Percentiles rank a stretch among this genome's conserved stretches.
Conservation (phyloP, 2,797 vertebrate genomes). For the Protonibea diacanthus region DNA sequence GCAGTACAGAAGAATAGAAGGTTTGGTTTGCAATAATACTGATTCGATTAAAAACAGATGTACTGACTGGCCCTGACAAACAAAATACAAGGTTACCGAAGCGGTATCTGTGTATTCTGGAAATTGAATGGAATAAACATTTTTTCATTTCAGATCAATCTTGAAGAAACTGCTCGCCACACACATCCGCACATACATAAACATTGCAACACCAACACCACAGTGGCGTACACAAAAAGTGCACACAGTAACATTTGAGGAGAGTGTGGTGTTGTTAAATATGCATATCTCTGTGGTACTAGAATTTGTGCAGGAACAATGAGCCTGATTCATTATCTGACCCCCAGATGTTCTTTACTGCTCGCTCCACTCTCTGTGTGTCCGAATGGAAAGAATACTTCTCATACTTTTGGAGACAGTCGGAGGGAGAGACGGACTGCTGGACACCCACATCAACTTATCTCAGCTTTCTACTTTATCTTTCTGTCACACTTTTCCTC, state of each 20-base stretch:
- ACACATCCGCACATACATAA: conserved; percentile 23
- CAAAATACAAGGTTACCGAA: background rate
- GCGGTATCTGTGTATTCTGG: background rate
- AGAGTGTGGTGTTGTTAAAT: conserved; percentile 63
- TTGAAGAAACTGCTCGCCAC: background rate
- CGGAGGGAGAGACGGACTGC: conserved; percentile 55
- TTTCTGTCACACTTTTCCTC: conserved; percentile 34
- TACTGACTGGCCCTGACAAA: background rate
- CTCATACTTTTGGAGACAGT: conserved; percentile 75
- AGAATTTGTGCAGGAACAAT: conserved; percentile 78
- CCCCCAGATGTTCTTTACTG: conserved; percentile 79
- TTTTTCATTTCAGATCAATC: background rate
- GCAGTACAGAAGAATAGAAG: conserved; percentile 6
- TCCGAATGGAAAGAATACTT: conserved; percentile 80
- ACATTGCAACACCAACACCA: conserved; percentile 35
- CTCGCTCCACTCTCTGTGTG: conserved; percentile 67
- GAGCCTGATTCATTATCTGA: conserved; percentile 79
- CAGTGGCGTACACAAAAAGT: conserved; percentile 35
- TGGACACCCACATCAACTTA: conserved; percentile 66
- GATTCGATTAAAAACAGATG: conserved; percentile 44
- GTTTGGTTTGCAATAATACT: conserved; percentile 12
- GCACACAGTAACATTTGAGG: conserved; percentile 32
- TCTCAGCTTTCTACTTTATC: conserved; percentile 44
- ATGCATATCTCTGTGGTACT: conserved; percentile 71
- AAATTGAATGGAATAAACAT: background rate